These are phyloP conservation scores for Drosophila orena DNA, from an alignment of 1,140 invertebrate genomes.

Conservation along the genomic window DNA sequence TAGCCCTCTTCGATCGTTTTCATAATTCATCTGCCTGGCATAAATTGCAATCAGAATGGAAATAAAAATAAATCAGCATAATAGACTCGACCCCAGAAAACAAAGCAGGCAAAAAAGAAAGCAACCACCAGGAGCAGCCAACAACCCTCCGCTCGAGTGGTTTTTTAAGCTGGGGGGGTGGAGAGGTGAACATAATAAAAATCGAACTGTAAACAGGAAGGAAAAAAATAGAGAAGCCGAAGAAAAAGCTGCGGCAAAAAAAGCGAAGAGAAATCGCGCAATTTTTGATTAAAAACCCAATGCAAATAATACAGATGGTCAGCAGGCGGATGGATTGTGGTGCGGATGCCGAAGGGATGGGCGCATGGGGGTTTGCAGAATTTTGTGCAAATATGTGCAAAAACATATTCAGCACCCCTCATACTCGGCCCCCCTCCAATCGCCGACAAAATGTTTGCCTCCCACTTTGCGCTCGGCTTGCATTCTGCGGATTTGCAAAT, in stretches of 20 bases:
- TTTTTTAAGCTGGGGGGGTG: constrained; percentile 7
- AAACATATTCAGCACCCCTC: constrained; percentile 60
- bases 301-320: constrained; percentile 67
- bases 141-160: constrained; percentile 62
- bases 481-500: constrained; percentile 75
- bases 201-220: constrained; percentile 54
- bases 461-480: constrained; percentile 62
- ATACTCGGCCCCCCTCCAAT: neutral
- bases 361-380: constrained; percentile 4
- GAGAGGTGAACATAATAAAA: constrained; percentile 49
- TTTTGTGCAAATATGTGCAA: constrained; percentile 34
- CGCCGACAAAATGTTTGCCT: constrained; percentile 60
- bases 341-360: constrained; percentile 1
- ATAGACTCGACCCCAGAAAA: constrained; percentile 62
- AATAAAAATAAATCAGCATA: constrained; percentile 81
- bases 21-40: constrained; percentile 71
- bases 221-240: constrained; percentile 13
- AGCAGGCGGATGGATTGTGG: constrained; percentile 6
- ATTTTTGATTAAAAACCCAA: constrained; percentile 78
- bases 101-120: constrained; percentile 17
- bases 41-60: constrained; percentile 79
- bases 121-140: constrained; percentile 49
- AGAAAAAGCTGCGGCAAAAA: constrained; percentile 28
- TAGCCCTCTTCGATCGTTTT: constrained; percentile 40
- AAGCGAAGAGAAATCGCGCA: constrained; percentile 51